Evolutionary conservation across 2,113 vertebrate genomes (phyloP).

Genomic region (Hemibates koningsi): DNA sequence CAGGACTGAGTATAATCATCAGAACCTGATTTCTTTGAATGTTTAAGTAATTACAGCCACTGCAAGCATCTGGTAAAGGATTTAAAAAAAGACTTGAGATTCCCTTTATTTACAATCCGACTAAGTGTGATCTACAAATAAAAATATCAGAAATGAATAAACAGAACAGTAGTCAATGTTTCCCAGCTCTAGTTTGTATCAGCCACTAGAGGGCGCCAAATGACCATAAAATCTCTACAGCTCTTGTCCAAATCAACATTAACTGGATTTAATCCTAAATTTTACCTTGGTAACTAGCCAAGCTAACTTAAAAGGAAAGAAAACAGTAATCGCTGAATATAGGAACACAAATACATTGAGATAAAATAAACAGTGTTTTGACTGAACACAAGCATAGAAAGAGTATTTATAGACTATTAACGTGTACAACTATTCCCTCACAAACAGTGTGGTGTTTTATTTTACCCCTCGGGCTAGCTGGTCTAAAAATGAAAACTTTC

Average conservation of each 20-base stretch:
- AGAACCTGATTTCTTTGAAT: background rate
- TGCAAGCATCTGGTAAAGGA: background rate
- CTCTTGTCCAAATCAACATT: background rate
- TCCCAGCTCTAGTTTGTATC: background rate
- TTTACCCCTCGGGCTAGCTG: rapidly evolving
- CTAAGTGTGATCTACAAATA: background rate
- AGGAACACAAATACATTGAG: background rate
- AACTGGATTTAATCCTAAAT: background rate
- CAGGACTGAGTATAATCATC: background rate
- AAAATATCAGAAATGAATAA: background rate
- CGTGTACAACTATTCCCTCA: background rate
- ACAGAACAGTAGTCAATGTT: background rate
- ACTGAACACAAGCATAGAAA: background rate
- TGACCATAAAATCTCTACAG: background rate
- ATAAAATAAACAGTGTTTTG: background rate
- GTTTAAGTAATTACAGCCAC: background rate
- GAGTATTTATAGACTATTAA: background rate
- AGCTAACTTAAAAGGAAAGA: background rate
- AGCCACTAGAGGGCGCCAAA: background rate
- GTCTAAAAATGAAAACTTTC: background rate
- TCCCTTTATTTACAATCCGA: rapidly evolving
- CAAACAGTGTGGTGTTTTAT: background rate
- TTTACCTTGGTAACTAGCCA: background rate
- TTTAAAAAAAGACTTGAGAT: background rate
- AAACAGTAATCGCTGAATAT: rapidly evolving